Evolutionary conservation across 2,113 vertebrate genomes (phyloP).

Genomic region (Zosterops lateralis): DNA sequence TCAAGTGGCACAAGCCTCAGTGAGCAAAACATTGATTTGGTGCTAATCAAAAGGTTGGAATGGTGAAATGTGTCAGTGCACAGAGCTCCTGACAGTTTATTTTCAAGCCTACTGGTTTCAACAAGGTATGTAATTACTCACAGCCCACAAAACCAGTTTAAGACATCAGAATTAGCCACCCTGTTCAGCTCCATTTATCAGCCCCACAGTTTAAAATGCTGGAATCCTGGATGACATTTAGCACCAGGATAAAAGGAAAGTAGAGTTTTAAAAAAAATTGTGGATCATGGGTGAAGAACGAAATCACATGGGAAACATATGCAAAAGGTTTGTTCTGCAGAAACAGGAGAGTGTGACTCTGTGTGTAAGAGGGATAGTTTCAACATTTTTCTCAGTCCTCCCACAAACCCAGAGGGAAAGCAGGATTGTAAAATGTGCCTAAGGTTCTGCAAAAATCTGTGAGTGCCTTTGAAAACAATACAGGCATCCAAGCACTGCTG

Average conservation of each 20-base stretch:
- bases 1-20: not conserved
- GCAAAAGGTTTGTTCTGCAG: not conserved
- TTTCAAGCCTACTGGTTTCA: not conserved
- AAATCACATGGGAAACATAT: not conserved
- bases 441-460: not conserved
- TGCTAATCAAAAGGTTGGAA: not conserved
- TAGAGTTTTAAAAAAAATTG: not conserved
- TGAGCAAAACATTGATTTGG: not conserved
- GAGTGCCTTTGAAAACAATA: constrained; percentile 30
- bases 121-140: not conserved
- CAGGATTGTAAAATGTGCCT: not conserved
- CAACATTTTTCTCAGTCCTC: not conserved
- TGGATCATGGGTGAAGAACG: not conserved
- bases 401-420: not conserved
- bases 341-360: not conserved
- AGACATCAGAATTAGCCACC: not conserved
- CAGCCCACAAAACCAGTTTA: not conserved
- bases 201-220: not conserved
- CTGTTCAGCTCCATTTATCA: not conserved
- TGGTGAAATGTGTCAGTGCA: not conserved
- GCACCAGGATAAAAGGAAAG: not conserved
- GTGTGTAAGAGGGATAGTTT: not conserved
- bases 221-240: not conserved
- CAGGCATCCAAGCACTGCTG: not conserved
- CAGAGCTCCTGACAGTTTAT: not conserved